These are phyloP conservation scores for Galaxea fascicularis DNA, from an alignment of 92 coral and sea anemone species.

Conservation along the genomic window DNA sequence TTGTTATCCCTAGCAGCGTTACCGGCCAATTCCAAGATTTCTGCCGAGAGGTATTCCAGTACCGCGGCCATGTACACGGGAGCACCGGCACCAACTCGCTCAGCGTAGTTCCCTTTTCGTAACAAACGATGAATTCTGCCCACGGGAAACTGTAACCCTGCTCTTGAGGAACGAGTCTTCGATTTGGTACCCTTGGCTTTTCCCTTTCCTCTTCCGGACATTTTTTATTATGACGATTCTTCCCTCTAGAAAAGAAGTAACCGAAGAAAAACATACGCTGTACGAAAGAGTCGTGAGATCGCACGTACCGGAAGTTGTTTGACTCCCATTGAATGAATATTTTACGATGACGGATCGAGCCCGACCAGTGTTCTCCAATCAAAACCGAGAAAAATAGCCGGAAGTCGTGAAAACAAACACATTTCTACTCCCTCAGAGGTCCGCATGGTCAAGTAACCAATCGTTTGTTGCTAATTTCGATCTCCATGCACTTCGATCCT, in stretches of 20 bases:
- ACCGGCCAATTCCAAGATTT: constrained; percentile 50
- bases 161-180: constrained; percentile 51
- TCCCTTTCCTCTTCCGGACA: constrained; percentile 59
- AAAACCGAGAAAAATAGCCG: not conserved
- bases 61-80: constrained; percentile 57
- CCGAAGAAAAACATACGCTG: not conserved
- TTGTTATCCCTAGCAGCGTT: constrained; percentile 57
- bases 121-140: constrained; percentile 55
- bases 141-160: constrained; percentile 50
- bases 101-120: constrained; percentile 49
- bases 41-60: constrained; percentile 50
- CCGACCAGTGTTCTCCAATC: constrained; percentile 8
- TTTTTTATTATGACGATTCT: not conserved
- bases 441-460: not conserved
- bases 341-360: constrained; percentile 27
- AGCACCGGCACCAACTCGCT: constrained; percentile 54
- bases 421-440: constrained; percentile 5
- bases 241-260: not conserved
- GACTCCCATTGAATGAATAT: constrained; percentile 2
- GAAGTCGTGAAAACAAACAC: not conserved
- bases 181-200: constrained; percentile 55
- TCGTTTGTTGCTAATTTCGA: constrained; percentile 11
- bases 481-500: constrained; percentile 1
- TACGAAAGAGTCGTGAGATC: not conserved
- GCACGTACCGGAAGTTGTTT: constrained; percentile 11